These are phyloP conservation scores for Perdita meconis DNA, from an alignment of 2,888 invertebrate species.

Conservation along the genomic window DNA sequence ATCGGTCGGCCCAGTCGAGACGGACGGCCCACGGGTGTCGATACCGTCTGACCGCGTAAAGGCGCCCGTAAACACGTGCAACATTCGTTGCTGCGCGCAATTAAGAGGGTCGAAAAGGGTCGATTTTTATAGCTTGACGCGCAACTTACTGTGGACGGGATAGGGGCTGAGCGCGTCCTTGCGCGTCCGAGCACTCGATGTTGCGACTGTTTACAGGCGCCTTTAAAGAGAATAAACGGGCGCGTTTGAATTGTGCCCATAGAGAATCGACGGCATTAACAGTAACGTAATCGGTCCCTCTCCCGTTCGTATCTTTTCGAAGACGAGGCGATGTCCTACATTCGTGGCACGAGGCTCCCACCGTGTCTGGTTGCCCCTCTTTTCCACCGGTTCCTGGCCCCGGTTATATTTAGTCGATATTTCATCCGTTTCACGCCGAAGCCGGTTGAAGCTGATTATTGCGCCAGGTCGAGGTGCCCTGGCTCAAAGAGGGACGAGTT, in stretches of 20 bases:
- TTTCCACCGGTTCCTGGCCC: constrained; percentile 73
- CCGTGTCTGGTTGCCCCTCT: constrained; percentile 67
- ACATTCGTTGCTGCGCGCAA: too few relatives aligned
- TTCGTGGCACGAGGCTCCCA: constrained; percentile 74
- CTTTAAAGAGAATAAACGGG: constrained; percentile 36
- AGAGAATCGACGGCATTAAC: constrained; percentile 58
- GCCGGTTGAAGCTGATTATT: constrained; percentile 77
- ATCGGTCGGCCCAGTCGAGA: too few relatives aligned
- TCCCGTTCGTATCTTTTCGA: constrained; percentile 69
- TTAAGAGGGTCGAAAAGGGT: too few relatives aligned
- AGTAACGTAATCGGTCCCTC: constrained; percentile 59
- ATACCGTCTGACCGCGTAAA: too few relatives aligned
- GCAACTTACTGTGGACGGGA: too few relatives aligned
- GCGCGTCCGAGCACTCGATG: too few relatives aligned
- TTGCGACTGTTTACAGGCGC: too few relatives aligned
- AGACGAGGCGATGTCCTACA: constrained; percentile 77
- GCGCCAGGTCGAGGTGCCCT: constrained; percentile 66
- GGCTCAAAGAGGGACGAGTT: constrained; percentile 57
- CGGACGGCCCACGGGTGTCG: too few relatives aligned
- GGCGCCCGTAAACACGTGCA: too few relatives aligned
- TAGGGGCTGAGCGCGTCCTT: too few relatives aligned
- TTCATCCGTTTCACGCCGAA: constrained; percentile 77
- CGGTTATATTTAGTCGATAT: constrained; percentile 80
- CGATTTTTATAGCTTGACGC: too few relatives aligned
- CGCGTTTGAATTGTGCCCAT: constrained; percentile 50